Evolutionary conservation across 35 echinoderm and acorn worm species (phyloP).

Genomic region (Nesometra sesokonis): DNA sequence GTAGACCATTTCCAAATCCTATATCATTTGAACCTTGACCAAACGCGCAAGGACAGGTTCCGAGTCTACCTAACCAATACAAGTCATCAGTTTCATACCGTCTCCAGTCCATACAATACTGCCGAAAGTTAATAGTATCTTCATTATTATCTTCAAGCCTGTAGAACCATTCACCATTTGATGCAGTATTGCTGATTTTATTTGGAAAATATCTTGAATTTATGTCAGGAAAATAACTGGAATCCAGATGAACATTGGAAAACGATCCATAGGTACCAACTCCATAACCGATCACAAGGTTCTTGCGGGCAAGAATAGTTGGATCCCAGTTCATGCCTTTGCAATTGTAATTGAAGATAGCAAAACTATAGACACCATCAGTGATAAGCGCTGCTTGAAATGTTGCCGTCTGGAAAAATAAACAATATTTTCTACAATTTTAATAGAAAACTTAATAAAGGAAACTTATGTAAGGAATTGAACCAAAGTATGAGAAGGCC

Average conservation of each 20-base stretch:
- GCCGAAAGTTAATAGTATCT: conserved; percentile 21
- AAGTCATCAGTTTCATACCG: neutral
- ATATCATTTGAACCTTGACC: conserved; percentile 22
- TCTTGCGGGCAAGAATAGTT: conserved; percentile 19
- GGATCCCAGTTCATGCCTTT: conserved; percentile 69
- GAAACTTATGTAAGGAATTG: neutral
- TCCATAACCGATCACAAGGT: conserved; percentile 82
- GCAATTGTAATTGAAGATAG: conserved; percentile 75
- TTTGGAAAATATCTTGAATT: conserved; percentile 43
- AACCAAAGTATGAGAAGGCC: neutral
- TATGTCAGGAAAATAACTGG: conserved; percentile 26
- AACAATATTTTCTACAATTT: neutral
- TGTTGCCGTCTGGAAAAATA: conserved; percentile 47
- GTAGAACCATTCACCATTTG: conserved; percentile 27
- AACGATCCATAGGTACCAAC: conserved; percentile 11
- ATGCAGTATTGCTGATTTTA: conserved; percentile 11
- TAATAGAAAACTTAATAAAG: neutral
- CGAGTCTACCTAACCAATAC: conserved; percentile 6
- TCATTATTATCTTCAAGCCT: conserved; percentile 31
- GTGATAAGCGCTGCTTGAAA: conserved; percentile 85
- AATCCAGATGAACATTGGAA: conserved; percentile 27
- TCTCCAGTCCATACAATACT: conserved; percentile 34
- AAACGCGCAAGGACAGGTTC: conserved; percentile 30
- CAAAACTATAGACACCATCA: conserved; percentile 61
- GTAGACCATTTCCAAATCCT: neutral